Evolutionary conservation across 2,113 vertebrate genomes (phyloP).

Genomic region (Cricetomys ansorgei): DNA sequence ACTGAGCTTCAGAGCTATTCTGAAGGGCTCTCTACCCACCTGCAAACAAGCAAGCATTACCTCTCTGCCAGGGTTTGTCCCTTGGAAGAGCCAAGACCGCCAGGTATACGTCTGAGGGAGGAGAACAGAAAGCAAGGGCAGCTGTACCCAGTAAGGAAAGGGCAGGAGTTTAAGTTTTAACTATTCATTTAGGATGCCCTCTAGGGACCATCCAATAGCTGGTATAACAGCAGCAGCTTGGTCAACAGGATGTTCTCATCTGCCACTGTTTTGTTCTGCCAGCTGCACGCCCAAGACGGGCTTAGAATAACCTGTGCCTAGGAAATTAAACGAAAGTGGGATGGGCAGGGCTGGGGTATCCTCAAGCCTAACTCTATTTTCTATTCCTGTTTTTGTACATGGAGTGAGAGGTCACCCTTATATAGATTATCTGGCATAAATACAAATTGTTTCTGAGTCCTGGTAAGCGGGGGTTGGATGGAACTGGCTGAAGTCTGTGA

Average conservation of each 20-base stretch:
- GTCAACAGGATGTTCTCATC: background rate
- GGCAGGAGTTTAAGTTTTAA: background rate
- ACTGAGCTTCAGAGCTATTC: background rate
- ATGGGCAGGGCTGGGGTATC: background rate
- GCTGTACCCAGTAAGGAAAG: background rate
- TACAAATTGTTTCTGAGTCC: background rate
- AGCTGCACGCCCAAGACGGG: background rate
- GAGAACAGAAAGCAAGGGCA: background rate
- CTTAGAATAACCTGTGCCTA: background rate
- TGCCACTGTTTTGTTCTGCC: background rate
- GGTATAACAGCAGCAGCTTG: background rate
- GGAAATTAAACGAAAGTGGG: constrained; percentile 1
- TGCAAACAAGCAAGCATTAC: background rate
- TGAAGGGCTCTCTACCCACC: background rate
- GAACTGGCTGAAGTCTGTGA: background rate
- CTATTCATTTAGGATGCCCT: background rate
- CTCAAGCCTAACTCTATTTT: background rate
- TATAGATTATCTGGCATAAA: background rate
- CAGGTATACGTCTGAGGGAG: background rate
- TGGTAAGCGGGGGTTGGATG: accelerated
- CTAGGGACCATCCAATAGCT: background rate
- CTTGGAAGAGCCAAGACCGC: background rate
- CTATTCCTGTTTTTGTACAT: background rate
- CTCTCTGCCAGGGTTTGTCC: background rate
- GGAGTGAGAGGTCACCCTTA: background rate